Percentiles rank a stretch among this genome's conserved stretches.
These are phyloP conservation scores for Leptodactylus fallax DNA, from an alignment of 2,797 vertebrate species.

Conservation along the genomic window DNA sequence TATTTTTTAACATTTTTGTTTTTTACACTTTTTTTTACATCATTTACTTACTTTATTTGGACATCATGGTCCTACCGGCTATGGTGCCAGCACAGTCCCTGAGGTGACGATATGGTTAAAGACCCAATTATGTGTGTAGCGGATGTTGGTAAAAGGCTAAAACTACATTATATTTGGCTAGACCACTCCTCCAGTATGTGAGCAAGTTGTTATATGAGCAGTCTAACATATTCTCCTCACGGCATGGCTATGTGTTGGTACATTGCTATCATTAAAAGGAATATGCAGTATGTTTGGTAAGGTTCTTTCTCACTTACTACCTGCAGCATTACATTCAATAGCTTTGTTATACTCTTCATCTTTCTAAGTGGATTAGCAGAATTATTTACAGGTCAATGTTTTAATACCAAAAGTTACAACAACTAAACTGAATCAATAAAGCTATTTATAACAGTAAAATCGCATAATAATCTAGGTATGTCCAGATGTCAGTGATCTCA, in stretches of 20 bases:
- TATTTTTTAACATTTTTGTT: too few species aligned
- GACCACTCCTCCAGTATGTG: too few species aligned
- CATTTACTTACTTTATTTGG: too few species aligned
- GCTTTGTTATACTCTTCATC: not conserved
- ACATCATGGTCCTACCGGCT: too few species aligned
- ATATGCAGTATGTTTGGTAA: not conserved
- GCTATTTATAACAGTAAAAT: not conserved
- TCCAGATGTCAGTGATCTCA: constrained; percentile 2
- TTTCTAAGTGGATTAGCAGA: not conserved
- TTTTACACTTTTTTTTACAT: too few species aligned
- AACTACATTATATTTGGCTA: too few species aligned
- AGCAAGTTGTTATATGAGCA: too few species aligned
- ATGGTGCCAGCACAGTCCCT: too few species aligned
- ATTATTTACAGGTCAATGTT: not conserved
- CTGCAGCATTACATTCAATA: not conserved
- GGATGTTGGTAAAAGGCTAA: too few species aligned
- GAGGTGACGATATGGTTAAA: too few species aligned
- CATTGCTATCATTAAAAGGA: not conserved
- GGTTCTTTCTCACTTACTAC: not conserved
- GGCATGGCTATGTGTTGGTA: not conserved
- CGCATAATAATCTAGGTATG: constrained; percentile 16
- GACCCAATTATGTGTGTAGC: too few species aligned
- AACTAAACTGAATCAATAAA: not conserved
- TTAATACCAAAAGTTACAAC: not conserved
- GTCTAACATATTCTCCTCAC: too few species aligned